Evolutionary conservation across 1,140 invertebrate species (phyloP).

Genomic region (Vanessa tameamea): DNA sequence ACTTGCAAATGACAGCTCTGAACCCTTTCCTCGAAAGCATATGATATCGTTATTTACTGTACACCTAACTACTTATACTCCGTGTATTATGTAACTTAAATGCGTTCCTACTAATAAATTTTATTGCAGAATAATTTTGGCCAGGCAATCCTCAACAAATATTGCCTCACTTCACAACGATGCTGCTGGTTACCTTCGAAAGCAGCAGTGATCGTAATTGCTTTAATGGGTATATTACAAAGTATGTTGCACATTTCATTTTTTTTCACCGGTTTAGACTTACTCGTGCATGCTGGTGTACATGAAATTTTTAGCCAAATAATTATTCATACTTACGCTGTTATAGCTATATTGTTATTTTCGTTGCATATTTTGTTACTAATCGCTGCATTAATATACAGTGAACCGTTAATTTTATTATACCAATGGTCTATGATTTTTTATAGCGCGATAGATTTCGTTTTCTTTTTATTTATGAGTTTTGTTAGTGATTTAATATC

Average conservation of each 20-base stretch:
- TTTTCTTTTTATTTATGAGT: constrained; percentile 33
- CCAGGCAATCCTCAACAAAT: constrained; percentile 36
- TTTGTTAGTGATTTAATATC: constrained; percentile 15
- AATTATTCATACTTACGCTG: constrained; percentile 39
- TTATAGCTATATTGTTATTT: constrained; percentile 40
- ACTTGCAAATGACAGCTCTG: no score
- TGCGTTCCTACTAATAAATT: background rate
- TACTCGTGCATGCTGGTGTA: constrained; percentile 30
- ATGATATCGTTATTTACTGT: no score
- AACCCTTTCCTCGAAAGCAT: no score
- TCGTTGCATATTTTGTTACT: constrained; percentile 41
- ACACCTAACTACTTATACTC: no score
- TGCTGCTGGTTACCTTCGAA: constrained; percentile 43
- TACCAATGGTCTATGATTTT: constrained; percentile 47
- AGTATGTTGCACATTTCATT: constrained; percentile 37
- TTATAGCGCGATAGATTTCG: constrained; percentile 43
- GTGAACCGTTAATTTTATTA: constrained; percentile 45
- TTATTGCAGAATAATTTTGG: constrained; percentile 32
- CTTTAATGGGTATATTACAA: constrained; percentile 37
- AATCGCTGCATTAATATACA: constrained; percentile 40
- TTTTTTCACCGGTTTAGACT: constrained; percentile 24
- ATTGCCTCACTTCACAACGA: constrained; percentile 38
- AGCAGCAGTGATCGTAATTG: constrained; percentile 42
- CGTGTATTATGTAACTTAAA: no score
- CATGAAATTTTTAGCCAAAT: constrained; percentile 12